phyloP scores from a whole-genome alignment of 2,888 invertebrate genomes.

The Lucinisca nassula region DNA sequence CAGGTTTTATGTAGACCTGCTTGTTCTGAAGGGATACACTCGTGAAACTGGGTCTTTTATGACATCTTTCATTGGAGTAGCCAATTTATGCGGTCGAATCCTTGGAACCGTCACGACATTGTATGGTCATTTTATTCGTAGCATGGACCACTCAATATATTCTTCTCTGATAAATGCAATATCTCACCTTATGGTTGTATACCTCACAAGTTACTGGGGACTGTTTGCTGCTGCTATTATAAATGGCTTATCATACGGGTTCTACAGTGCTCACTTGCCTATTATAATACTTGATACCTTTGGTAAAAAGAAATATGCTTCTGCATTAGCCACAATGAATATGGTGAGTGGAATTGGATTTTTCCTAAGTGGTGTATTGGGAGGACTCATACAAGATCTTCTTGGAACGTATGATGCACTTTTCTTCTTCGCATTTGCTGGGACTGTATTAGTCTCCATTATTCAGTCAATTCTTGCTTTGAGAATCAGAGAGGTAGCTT shows the following conservation, averaged over 20 bases:
- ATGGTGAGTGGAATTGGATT: neutral
- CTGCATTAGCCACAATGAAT: neutral
- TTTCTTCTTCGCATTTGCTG: neutral
- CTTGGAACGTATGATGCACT: neutral
- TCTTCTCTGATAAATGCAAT: neutral
- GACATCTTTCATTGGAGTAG: neutral
- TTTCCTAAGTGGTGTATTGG: neutral
- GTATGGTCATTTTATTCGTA: neutral
- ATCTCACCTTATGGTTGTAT: neutral
- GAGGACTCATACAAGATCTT: neutral
- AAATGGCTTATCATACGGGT: neutral
- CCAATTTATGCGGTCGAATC: neutral
- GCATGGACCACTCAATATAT: neutral
- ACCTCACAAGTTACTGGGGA: neutral
- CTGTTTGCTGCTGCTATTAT: neutral
- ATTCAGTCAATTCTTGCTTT: neutral
- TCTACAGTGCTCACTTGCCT: neutral
- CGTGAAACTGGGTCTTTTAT: neutral
- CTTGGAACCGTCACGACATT: neutral
- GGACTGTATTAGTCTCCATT: neutral
- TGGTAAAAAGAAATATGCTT: neutral
- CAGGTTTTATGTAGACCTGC: neutral
- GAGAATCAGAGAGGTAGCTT: neutral
- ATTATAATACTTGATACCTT: neutral
- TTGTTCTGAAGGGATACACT: neutral